Base-by-base conservation (phyloP, 2,888 invertebrate genomes). In the Buathra laborator region DNA sequence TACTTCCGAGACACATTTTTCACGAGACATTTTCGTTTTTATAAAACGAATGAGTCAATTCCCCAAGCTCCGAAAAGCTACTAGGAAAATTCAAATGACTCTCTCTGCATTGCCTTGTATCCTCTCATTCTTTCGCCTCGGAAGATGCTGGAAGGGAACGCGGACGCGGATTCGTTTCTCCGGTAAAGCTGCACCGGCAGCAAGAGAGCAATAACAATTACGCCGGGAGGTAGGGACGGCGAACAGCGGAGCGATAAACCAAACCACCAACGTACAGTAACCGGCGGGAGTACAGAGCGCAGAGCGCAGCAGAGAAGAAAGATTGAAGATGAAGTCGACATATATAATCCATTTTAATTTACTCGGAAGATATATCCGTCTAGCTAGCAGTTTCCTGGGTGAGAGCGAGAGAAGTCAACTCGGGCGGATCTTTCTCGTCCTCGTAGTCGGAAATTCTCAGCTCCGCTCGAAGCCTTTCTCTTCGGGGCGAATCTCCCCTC, bases 331-430 rank as follows among this genome's bases (percentile, higher is more conserved):
- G 88, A 89, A 90, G 88, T 88, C 87, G 88, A 92, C 91, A 91
- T 92, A 92, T 92, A 92, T 92, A 92, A 93, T 93, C 91, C 92
- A 92, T 92, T 93, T 93, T 92, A 93, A 93, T 93, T 93, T 92
- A 92, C 90, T 89, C 86, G 87, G 83, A 86, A 89, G 91, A 92
- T 91, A 92, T 91, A 92, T 91, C 89, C 91, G 91, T 92, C 90
- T 91, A 90, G 89, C 88, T 91, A 89, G 90, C 91, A 90, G 87
- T 92, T 90, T 89, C 88, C 86, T 77, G 84, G 86, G 87, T 24
- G 67, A n/a, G 16, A 51, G 29, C 66, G 66, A 72, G 56, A 43
- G 32, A 48, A 80, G 53, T 68, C 72, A 71, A 37, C 37, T 51
- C 83, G 70, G 70, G 66, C 72, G 53, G 81, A 56, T 81, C 74